Base-by-base conservation (phyloP, 2,113 vertebrate genomes). In the Gallinago paraguaiae region DNA sequence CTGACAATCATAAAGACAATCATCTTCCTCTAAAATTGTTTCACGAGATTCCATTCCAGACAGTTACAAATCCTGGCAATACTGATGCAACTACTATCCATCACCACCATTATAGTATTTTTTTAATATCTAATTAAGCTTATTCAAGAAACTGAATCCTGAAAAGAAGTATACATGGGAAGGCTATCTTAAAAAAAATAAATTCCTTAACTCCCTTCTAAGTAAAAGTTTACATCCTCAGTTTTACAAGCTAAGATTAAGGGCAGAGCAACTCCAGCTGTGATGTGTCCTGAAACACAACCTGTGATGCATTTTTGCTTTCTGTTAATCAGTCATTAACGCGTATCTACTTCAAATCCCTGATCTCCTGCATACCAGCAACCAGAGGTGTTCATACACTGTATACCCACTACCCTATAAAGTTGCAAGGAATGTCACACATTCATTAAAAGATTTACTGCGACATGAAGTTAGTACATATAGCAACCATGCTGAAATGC, bases 331-430 rank as follows among this genome's bases (percentile, higher is more conserved):
- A 80, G 46, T n/a, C 64, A 87, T 2, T 53, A 82, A 56, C 2
- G 3, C 1, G 0, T 5, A 71, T 16, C 30, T 31, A 14, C 25
- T 77, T 69, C 59, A 83, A 77, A 54, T 31, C 37, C 65, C 37
- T 9, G 7, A 71, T 0, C 0, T 37, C 33, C 10, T 28, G 13
- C 9, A 39, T 3, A 75, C 9, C 31, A 70, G 24, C 13, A 80
- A 13, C 11, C 15, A 53, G 28, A 2, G 8, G 30, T 30, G 24
- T 41, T 69, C 18, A 8, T 17, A 45, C 6, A 30, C 20, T 41
- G 7, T 25, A 39, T 17, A 72, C 18, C 33, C 76, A n/a, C n/a
- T 28, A 57, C 13, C 25, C 71, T 33, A 23, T 18, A 2, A 50
- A 83, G 37, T 22, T 61, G 17, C 22, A 80, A 79, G 46, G 16